Evolutionary conservation across 2,113 vertebrate species (phyloP), one percentile per base, ranked within the genome.

Genomic region (Nycticorax nycticorax): DNA sequence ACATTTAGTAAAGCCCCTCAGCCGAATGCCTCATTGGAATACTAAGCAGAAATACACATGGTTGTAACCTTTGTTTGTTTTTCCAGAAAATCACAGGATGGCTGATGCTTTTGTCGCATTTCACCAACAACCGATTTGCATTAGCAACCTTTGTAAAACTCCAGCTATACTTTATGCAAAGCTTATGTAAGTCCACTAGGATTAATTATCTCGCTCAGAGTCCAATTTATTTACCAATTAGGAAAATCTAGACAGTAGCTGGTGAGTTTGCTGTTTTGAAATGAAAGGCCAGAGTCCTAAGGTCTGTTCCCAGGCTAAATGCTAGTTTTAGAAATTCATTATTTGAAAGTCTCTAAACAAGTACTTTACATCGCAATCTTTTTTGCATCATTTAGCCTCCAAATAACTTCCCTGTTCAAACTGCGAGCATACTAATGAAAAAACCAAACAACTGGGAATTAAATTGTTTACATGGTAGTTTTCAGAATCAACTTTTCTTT

Each of bases 191-290:
- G 28, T 50, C 76, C 33, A 33, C 45, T 47, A 60, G 60, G 89
- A 78, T 85, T 94, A 94, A 92, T 78, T 89, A 87, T 35, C n/a
- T 80, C 3, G 0, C 57, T 80, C 27, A 37, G 33, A 78, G 55
- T 69, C 56, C 14, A 89, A 92, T 92, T 91, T 81, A 87, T 83
- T 83, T 47, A 85, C 43, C 80, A 96, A 74, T 86, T 87, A 78
- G 71, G 56, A 72, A 92, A 92, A 95, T 82, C 18, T 19, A 77
- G 59, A 63, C 73, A 91, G 59, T 73, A 90, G 48, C 16, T 96
- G 64, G 35, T 60, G 84, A 89, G 26, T 82, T 91, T 87, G 48
- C 52, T 87, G 28, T 47, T 95, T 84, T 71, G n/a, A 96, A 94
- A 77, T 11, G 6, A 88, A 95, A 53, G 55, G 32, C 22, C 50